Evolutionary conservation across 2,888 invertebrate species (phyloP), one percentile per base, ranked within the genome.

Genomic region (Volucella zonaria): DNA sequence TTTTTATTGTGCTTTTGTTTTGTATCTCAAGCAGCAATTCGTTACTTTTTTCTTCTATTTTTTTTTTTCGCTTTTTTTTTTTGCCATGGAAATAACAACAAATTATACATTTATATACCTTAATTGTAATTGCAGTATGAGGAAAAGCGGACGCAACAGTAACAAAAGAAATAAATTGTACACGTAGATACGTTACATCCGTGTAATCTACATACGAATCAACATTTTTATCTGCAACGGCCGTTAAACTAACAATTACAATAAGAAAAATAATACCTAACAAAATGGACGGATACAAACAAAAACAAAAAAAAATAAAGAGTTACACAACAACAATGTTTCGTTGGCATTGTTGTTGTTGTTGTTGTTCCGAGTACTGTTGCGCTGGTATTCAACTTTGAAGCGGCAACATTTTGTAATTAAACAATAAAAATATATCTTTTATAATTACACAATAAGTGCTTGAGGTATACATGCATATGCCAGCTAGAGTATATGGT

Each of bases 171-270:
- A 80, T 59, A 83, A 59, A 74, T 81, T 75, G 79, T 43, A 66
- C 58, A 75, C 79, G 58, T 75, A 67, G 83, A 67, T 80, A 75
- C 75, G 59, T 75, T 66, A 76, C 73, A 77, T 85, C 81, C 61
- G 81, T 77, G 76, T 81, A 81, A 85, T 85, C 85, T 81, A 85
- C 85, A 85, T 85, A 77, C 76, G 52, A 85, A 85, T 81, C 76
- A 85, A 81, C 81, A 81, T 85, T 85, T n/a, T 85, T 81, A 73
- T 85, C 71, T 81, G 76, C 85, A 85, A 81, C 62, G 85, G 76
- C 85, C 62, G 81, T 81, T 85, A 73, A 81, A 76, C 85, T 81
- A 81, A 85, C 85, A 81, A 85, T 85, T 85, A 85, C 68, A 80
- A 81, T 85, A 81, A 31, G 31, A 31, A 81, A 81, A 85, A 67